Evolutionary conservation across 2,888 invertebrate species (phyloP).

Genomic region (Sminthurinus aureus): DNA sequence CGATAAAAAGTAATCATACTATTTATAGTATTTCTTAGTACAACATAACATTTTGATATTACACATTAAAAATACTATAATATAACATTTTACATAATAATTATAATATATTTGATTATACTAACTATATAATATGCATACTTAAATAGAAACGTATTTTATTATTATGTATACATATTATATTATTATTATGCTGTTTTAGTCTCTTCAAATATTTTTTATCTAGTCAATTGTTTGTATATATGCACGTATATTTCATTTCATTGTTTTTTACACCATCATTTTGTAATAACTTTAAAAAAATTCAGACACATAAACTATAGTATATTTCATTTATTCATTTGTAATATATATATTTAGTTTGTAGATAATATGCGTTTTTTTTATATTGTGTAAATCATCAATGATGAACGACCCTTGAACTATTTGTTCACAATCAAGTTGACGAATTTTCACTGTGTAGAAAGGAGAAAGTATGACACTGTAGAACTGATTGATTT

Average conservation of each 20-base stretch:
- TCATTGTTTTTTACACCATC: not conserved
- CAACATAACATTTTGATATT: not conserved
- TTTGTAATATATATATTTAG: not conserved
- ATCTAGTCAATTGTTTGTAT: slow-evolving; percentile 4
- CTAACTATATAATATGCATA: not conserved
- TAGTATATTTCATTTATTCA: too few relatives aligned
- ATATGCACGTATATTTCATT: not conserved
- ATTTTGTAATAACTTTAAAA: not conserved
- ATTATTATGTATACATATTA: not conserved
- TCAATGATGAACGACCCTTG: not conserved
- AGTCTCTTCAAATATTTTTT: slow-evolving; percentile 17
- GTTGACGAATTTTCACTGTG: not conserved
- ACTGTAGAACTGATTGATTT: too few relatives aligned
- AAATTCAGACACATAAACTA: not conserved
- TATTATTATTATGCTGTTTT: slow-evolving; percentile 12
- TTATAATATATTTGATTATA: not conserved
- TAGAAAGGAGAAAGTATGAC: not conserved
- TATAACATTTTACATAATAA: not conserved
- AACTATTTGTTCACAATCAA: not conserved
- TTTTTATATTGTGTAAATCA: not conserved
- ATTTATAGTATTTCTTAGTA: not conserved
- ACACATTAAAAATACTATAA: too few relatives aligned
- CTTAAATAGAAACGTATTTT: not conserved
- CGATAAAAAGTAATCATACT: too few relatives aligned
- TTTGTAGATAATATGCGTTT: slow-evolving; percentile 33